These are phyloP conservation scores for Melinopterus prodromus DNA, from an alignment of 2,888 invertebrate species.

Conservation along the genomic window DNA sequence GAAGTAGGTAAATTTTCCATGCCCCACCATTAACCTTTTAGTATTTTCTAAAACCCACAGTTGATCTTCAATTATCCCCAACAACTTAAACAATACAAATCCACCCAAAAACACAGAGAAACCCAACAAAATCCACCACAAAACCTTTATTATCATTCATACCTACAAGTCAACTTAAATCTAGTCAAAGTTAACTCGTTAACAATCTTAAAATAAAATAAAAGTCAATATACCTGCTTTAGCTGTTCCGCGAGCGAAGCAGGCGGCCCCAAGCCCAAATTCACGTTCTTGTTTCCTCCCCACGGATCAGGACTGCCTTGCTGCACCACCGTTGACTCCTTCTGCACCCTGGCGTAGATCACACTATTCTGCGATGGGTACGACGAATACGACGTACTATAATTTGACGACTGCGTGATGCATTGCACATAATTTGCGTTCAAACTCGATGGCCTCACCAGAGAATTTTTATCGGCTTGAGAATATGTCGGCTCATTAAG, in stretches of 20 bases:
- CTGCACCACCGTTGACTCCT: constrained; percentile 56
- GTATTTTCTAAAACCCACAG: too few species aligned
- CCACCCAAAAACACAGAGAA: constrained; percentile 6
- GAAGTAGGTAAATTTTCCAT: too few species aligned
- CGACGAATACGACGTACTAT: constrained; percentile 43
- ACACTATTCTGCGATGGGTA: constrained; percentile 46
- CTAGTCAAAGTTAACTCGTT: not conserved
- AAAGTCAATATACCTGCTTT: constrained; percentile 68
- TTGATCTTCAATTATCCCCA: not conserved
- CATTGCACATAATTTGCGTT: constrained; percentile 42
- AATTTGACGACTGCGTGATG: constrained; percentile 49
- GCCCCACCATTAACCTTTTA: too few species aligned
- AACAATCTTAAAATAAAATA: constrained; percentile 6
- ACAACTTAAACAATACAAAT: not conserved
- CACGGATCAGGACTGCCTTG: constrained; percentile 58
- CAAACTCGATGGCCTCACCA: constrained; percentile 11
- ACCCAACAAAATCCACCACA: not conserved
- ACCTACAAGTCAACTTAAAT: not conserved
- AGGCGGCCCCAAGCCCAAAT: constrained; percentile 70
- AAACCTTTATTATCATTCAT: not conserved
- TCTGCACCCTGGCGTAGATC: constrained; percentile 65
- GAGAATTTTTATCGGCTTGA: constrained; percentile 20
- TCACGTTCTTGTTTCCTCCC: constrained; percentile 52
- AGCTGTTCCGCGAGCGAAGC: constrained; percentile 86
- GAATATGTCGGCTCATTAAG: constrained; percentile 44